Base-by-base conservation (phyloP, 2,113 vertebrate species). In the Ranitomeya imitator region DNA sequence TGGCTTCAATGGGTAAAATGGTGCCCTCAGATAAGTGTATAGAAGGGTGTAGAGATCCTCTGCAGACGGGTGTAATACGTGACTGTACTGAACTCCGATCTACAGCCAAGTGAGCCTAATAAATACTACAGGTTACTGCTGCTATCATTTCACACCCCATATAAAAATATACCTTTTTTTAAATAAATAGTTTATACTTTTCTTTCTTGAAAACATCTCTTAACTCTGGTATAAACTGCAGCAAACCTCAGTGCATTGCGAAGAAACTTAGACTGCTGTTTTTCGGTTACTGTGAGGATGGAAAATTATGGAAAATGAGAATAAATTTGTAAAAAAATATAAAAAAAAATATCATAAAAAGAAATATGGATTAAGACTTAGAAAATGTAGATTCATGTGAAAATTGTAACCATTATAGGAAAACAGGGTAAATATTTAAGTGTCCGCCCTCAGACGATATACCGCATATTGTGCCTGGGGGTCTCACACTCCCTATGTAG, bases 121-220 rank as follows among this genome's bases (percentile, higher is more conserved):
- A 81, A 61, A 81, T 81, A 81, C 51, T 61, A 76, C 45, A 11
- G 71, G 12, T 76, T 76, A 52, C n/a, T 76, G 52, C 73, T 76
- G 73, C 45, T 59, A 51, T 83, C 54, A 16, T 86, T 31, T 79
- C 37, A 86, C 23, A 80, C 15, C 60, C 12, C 13, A 37, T 86
- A 86, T 63, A 86, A 86, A 86, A 86, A 86, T 86, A 86, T 86
- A 86, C 37, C 21, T 65, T 78, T 54, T 19, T 76, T 67, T 86
- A 31, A 79, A 86, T 79, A 86, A 79, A 86, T 86, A 86, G 45
- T 73, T 74, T 73, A 73, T 73, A 57, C 73, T 85, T 78, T 69
- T 69, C 26, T 16, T 74, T 76, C 45, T 76, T 59, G 14, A 80
- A 60, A 59, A 59, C 67, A 37, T 83, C 26, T 83, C 14, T 51